Conservation (phyloP, 1,140 invertebrate genomes). For the Acromyrmex echinatior region DNA sequence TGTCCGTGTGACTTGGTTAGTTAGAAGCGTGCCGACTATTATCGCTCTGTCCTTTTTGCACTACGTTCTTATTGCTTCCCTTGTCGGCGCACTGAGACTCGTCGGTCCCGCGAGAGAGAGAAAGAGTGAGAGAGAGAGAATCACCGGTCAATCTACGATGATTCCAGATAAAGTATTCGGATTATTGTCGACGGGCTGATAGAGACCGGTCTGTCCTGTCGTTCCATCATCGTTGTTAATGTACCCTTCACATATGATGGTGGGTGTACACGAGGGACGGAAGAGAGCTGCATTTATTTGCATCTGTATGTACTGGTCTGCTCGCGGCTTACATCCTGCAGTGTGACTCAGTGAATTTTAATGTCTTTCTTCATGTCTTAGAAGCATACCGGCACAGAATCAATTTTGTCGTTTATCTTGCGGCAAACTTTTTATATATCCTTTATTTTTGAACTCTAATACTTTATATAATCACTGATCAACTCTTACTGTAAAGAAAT, state of each 20-base stretch:
- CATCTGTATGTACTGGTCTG: slow-evolving; percentile 8
- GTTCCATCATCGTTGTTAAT: slow-evolving; percentile 52
- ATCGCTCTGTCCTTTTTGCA: too few species aligned
- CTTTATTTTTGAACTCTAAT: background rate
- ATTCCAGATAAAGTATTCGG: slow-evolving; percentile 65
- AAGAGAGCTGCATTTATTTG: slow-evolving; percentile 50
- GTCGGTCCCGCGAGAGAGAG: background rate
- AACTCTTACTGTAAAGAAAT: slow-evolving; percentile 6
- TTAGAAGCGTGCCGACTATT: too few species aligned
- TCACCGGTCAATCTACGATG: slow-evolving; percentile 63
- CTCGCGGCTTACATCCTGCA: slow-evolving; percentile 46
- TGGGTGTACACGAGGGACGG: background rate
- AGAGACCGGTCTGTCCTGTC: slow-evolving; percentile 29
- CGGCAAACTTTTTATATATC: background rate
- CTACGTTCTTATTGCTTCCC: too few species aligned
- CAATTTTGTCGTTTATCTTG: background rate
- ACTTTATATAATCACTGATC: background rate
- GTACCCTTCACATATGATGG: background rate
- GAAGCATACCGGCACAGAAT: background rate
- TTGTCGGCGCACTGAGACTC: too few species aligned
- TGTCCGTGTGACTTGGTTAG: too few species aligned
- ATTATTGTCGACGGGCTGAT: slow-evolving; percentile 64
- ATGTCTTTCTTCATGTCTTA: background rate
- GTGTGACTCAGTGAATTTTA: slow-evolving; percentile 20
- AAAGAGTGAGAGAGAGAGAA: background rate